Evolutionary conservation across 2,113 vertebrate species (phyloP).

Genomic region (Sialia sialis): DNA sequence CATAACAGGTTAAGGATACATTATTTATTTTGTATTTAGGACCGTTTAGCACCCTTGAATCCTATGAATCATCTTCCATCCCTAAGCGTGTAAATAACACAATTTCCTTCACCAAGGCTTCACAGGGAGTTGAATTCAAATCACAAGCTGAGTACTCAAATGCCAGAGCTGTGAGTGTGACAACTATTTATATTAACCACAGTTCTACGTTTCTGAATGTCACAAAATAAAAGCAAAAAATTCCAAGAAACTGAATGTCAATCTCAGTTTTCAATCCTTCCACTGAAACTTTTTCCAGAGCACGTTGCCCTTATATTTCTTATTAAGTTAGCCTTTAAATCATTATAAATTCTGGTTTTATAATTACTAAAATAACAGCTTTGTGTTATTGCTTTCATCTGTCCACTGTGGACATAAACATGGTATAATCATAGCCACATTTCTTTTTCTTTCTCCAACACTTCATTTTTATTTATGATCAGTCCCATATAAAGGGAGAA

Average conservation of each 20-base stretch:
- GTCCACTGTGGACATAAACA: constrained; percentile 27
- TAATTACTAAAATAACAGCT: constrained; percentile 56
- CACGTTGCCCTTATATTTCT: background rate
- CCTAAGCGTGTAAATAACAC: background rate
- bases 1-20: background rate
- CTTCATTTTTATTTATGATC: constrained; percentile 45
- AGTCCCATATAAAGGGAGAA: background rate
- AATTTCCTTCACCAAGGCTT: background rate
- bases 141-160: background rate
- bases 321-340: constrained; percentile 13
- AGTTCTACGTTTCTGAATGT: background rate
- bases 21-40: background rate
- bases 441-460: constrained; percentile 47
- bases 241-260: background rate
- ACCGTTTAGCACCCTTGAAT: background rate
- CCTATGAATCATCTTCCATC: background rate
- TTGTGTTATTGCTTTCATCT: constrained; percentile 61
- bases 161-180: background rate
- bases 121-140: background rate
- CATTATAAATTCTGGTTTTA: constrained; percentile 21
- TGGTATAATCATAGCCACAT: constrained; percentile 39
- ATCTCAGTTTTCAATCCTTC: background rate
- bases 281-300: background rate
- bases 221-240: background rate
- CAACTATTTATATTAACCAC: background rate